phyloP scores from a whole-genome alignment of 2,888 invertebrate species.

The Lepidochrysops patricia region DNA sequence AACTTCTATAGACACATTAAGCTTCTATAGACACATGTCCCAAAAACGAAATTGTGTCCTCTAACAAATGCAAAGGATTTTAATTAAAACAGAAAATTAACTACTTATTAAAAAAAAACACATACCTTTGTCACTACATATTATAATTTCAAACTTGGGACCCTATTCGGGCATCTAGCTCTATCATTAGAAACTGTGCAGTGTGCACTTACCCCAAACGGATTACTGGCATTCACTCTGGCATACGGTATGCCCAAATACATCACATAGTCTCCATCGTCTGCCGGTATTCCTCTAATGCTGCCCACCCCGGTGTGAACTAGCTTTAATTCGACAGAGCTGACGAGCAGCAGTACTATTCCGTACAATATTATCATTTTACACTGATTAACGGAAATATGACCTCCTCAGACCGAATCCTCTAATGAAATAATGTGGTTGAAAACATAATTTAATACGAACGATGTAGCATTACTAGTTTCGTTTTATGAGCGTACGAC shows the following conservation, averaged over 20 bases:
- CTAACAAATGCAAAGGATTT: too few relatives aligned
- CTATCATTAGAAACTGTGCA: not conserved
- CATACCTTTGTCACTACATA: not conserved
- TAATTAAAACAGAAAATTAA: too few relatives aligned
- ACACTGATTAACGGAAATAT: not conserved
- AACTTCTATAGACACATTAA: too few relatives aligned
- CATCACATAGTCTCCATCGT: not conserved
- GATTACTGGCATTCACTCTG: not conserved
- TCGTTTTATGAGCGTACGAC: too few relatives aligned
- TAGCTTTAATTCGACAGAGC: constrained; percentile 15
- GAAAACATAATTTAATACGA: too few relatives aligned
- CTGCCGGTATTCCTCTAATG: not conserved
- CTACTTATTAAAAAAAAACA: too few relatives aligned
- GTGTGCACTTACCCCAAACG: not conserved
- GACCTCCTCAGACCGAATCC: not conserved
- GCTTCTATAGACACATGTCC: too few relatives aligned
- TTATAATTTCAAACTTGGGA: not conserved
- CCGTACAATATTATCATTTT: not conserved
- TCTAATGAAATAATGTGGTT: too few relatives aligned
- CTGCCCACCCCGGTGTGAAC: not conserved
- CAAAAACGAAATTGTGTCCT: too few relatives aligned
- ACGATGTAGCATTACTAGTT: too few relatives aligned
- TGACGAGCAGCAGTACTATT: not conserved
- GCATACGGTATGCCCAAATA: not conserved
- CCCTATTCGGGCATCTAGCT: too few relatives aligned